These are phyloP conservation scores for Margarornis squamiger DNA, from an alignment of 2,797 vertebrate species.

Conservation along the genomic window DNA sequence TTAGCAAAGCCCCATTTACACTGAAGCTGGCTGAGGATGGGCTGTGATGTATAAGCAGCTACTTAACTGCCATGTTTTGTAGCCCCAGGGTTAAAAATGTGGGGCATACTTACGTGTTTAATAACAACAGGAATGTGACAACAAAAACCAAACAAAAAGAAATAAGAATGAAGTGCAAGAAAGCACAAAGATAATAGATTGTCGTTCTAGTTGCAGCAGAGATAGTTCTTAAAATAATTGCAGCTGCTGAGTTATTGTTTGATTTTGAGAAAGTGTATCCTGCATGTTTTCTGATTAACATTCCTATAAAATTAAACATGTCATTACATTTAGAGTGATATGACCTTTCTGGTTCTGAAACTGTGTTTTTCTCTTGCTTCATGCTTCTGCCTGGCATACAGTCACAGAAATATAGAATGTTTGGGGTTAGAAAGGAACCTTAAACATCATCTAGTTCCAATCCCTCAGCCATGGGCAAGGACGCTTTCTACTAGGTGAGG, in stretches of 20 bases:
- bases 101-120: not conserved
- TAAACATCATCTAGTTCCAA: not conserved
- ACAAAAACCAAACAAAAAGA: not conserved
- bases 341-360: not conserved
- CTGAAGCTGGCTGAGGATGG: not conserved
- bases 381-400: not conserved
- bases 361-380: not conserved
- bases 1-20: not conserved
- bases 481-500: not conserved
- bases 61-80: not conserved
- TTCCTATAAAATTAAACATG: slow-evolving; percentile 28
- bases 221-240: not conserved
- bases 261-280: slow-evolving; percentile 33
- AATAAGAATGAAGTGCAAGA: not conserved
- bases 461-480: not conserved
- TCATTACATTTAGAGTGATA: slow-evolving; percentile 26
- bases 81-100: not conserved
- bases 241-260: slow-evolving; percentile 45
- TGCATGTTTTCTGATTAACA: slow-evolving; percentile 21
- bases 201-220: not conserved
- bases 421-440: not conserved
- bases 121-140: not conserved
- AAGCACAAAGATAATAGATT: not conserved
- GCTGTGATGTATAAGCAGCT: not conserved
- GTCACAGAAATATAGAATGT: not conserved